phyloP scores from a whole-genome alignment of 2,888 invertebrate genomes.

The Caenorhabditis imperialis region DNA sequence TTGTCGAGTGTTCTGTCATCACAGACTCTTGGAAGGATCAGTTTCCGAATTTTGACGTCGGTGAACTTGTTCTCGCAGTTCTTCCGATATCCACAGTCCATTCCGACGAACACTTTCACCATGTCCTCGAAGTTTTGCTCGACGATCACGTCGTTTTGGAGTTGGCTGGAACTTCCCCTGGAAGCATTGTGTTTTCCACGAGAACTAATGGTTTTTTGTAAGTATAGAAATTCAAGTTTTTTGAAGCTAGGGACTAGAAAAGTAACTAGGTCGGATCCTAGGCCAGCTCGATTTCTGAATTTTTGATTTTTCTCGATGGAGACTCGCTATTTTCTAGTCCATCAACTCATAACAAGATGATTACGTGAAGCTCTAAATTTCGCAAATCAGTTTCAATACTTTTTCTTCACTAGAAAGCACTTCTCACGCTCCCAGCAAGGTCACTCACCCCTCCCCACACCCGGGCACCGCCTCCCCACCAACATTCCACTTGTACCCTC shows the following conservation, averaged over 20 bases:
- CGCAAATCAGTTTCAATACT: not conserved
- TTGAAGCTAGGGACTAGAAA: too few relatives aligned
- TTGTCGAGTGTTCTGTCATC: slow-evolving; percentile 26
- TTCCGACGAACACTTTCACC: slow-evolving; percentile 12
- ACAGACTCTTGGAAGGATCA: slow-evolving; percentile 28
- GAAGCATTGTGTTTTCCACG: too few relatives aligned
- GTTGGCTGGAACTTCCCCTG: too few relatives aligned
- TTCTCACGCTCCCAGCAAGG: not conserved
- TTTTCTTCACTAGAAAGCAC: not conserved
- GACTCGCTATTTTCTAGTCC: too few relatives aligned
- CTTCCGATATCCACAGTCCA: slow-evolving; percentile 22
- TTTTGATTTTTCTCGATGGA: too few relatives aligned
- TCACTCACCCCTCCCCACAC: slow-evolving; percentile 4
- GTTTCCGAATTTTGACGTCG: slow-evolving; percentile 7
- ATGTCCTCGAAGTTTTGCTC: slow-evolving; percentile 10
- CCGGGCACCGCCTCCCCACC: not conserved
- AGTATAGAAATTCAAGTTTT: too few relatives aligned
- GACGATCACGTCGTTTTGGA: not conserved
- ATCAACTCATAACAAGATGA: too few relatives aligned
- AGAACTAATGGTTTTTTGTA: too few relatives aligned
- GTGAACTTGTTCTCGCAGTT: slow-evolving; percentile 3
- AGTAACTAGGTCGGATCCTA: too few relatives aligned
- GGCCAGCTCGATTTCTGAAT: too few relatives aligned
- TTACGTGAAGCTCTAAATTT: too few relatives aligned
- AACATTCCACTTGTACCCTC: slow-evolving; percentile 1